phyloP scores from a whole-genome alignment of 2,113 vertebrate genomes.

The Hemiscyllium ocellatum region DNA sequence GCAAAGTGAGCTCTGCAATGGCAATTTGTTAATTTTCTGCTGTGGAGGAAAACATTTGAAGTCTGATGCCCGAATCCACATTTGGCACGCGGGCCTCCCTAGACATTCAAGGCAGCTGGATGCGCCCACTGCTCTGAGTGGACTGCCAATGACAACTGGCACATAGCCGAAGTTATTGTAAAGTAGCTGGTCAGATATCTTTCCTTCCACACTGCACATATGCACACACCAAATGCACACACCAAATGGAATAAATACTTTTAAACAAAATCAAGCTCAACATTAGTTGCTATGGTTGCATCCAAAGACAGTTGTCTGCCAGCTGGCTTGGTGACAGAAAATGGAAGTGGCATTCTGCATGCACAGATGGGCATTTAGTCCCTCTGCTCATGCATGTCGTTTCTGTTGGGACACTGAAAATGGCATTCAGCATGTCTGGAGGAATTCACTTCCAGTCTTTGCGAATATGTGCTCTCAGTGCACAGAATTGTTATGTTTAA shows the following conservation, averaged over 20 bases:
- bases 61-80: background rate
- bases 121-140: background rate
- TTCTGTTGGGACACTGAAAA: background rate
- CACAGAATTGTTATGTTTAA: background rate
- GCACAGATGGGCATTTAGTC: constrained; percentile 14
- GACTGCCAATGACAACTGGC: background rate
- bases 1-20: background rate
- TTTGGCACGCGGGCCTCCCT: background rate
- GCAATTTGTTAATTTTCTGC: background rate
- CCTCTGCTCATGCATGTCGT: background rate
- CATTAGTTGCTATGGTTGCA: background rate
- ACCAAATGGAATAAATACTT: background rate
- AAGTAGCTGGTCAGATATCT: background rate
- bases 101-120: background rate
- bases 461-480: background rate
- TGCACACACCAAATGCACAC: background rate
- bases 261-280: background rate
- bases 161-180: background rate
- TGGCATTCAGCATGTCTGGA: constrained; percentile 20
- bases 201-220: background rate
- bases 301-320: background rate
- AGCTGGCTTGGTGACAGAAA: background rate
- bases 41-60: background rate
- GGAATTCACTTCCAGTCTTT: background rate
- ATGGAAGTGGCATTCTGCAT: background rate